Base-by-base conservation (phyloP, 2,888 invertebrate species). In the Hyles lineata region DNA sequence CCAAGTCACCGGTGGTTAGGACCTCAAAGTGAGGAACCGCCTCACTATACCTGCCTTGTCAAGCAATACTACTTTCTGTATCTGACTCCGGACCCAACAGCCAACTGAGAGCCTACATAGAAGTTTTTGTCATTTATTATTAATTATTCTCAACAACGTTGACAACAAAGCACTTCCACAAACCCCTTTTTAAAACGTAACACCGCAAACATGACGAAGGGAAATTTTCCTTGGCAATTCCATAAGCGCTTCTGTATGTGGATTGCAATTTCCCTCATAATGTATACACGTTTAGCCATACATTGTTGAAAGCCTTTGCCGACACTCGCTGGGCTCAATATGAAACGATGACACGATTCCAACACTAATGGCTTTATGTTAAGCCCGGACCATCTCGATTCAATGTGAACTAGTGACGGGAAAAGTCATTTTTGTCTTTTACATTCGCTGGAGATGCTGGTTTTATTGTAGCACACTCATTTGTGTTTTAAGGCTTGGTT, bases 361-460 rank as follows among this genome's bases (percentile, higher is more conserved):
- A 76, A 74, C 73, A 73, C 77, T 78, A 82, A 82, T 82, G 81
- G 83, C 72, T 77, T 77, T 75, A 73, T 9, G 77, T 76, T 77
- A 74, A 82, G 80, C 79, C 73, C 70, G 71, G 67, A 17, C 23
- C 67, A 17, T 43, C 67, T 50, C 23, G 67, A 67, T 67, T 63
- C 63, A 63, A 43, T 67, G 35, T 62, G 17, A 15, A 23, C 67
- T 67, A 50, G 25, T 67, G 63, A 63, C 35, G 63, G 50, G 50
- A 67, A 50, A 67, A 50, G 17, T 63, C 63, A 43, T 43, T 43
- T 43, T 11, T 55, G 55, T 8, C n/a, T 7, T 55, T 55, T 55
- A 6, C 17, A 15, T 55, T n/a, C n/a, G 6, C n/a, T 55, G 43
- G 43, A 15, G 15, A 15, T 43, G 43, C 15, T 43, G 43, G 15